Base-by-base conservation (phyloP, 2,113 vertebrate species). In the Labeo rohita region DNA sequence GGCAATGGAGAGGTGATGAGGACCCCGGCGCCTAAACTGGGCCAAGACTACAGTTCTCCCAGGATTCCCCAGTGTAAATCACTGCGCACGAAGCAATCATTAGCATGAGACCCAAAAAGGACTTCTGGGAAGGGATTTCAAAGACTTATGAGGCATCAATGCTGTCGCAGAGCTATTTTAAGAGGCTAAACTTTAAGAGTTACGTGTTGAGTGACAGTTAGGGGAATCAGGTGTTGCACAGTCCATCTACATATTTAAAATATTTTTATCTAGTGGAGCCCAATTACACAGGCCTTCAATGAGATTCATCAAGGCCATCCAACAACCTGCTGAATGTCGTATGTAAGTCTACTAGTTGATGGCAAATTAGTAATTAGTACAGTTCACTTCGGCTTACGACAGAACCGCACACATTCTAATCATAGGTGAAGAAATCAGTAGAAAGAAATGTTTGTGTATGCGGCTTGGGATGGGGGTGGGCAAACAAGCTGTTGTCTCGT, bases 1-100 rank as follows among this genome's bases (percentile, higher is more conserved):
- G 68, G 83, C 70, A 65, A 85, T 72, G 86, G 72, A 36, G 81
- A 86, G 77, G 85, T 72, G 82, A 84, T 78, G 83, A 86, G 79
- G 73, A 84, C 28, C 80, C 80, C 28, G 47, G 54, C 75, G 50
- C 56, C 61, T 59, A 65, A 86, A 86, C 45, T 47, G 23, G 88
- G 78, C 39, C 52, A 50, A 81, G 61, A 65, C 78, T 52, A 45
- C 75, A 50, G 52, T 76, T 80, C 59, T 84, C 86, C 63, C 86
- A 87, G 86, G 81, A 87, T 78, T 87, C 80, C 86, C 86, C 23
- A 63, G 52, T 76, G 65, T 28, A 84, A 84, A 79, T 61, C 65
- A 80, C 18, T 68, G 80, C 8, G 63, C 47, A 50, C 28, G 45
- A 70, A 70, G 45, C 80, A 66, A 34, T 70, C 80, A 70, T 82